These are phyloP conservation scores for Cryptotermes secundus DNA, from an alignment of 1,140 invertebrate genomes.

Conservation along the genomic window DNA sequence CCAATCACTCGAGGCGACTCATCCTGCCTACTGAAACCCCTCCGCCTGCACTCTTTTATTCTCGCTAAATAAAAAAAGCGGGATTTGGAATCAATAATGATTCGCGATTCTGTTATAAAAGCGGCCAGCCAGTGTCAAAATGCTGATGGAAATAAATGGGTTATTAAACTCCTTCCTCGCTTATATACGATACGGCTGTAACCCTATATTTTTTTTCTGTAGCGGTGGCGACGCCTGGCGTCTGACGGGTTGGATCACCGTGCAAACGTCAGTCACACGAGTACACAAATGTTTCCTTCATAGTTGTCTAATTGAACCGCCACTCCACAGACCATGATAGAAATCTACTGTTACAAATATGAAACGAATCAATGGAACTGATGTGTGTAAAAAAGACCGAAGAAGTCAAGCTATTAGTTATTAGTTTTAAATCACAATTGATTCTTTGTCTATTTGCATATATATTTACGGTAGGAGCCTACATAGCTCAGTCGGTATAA, in stretches of 20 bases:
- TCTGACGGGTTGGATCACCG: neutral
- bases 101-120: constrained; percentile 15
- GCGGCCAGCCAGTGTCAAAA: constrained; percentile 24
- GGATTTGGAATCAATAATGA: constrained; percentile 26
- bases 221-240: neutral
- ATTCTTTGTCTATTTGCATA: neutral
- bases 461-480: too few species aligned
- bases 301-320: too few species aligned
- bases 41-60: constrained; percentile 24
- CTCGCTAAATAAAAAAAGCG: constrained; percentile 21
- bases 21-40: neutral
- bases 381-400: neutral
- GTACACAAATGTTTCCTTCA: neutral
- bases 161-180: constrained; percentile 23
- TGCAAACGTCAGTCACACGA: neutral
- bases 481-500: too few species aligned
- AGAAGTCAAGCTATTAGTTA: neutral
- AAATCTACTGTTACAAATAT: neutral
- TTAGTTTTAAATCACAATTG: neutral
- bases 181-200: neutral
- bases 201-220: neutral
- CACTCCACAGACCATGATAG: neutral
- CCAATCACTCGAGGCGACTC: constrained; percentile 1
- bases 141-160: constrained; percentile 28
- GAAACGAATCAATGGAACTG: neutral